Percentiles rank a stretch among this genome's conserved stretches.
Conservation (phyloP, 2,888 invertebrate species). For the Tromatobia lineatoria region DNA sequence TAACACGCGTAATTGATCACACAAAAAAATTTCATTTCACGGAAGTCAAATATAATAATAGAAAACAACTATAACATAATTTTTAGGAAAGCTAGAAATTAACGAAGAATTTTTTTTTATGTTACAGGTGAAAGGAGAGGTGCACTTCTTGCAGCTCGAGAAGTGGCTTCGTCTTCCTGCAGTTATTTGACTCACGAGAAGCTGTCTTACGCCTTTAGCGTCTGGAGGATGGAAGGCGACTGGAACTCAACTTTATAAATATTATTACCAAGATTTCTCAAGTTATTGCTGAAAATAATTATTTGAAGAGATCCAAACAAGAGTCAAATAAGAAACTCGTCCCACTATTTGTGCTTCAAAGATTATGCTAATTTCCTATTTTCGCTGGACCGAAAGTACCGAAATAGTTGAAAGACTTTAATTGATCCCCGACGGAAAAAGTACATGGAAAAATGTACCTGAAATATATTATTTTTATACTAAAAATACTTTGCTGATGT, state of each 20-base stretch:
- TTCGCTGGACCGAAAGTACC: conserved; percentile 80
- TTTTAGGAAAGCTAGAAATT: no score
- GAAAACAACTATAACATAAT: no score
- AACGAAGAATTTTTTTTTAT: no score
- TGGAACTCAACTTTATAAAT: conserved; percentile 87
- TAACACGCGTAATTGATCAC: no score
- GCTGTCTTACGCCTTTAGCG: conserved; percentile 97
- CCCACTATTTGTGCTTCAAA: no score
- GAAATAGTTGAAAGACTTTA: conserved; percentile 64
- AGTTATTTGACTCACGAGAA: conserved; percentile 95
- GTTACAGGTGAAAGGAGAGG: conserved; percentile 78
- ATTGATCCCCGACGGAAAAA: no score
- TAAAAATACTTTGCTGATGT: no score
- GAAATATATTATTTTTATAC: no score
- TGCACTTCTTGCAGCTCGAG: conserved; percentile 79
- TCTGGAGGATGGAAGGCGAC: conserved; percentile 99
- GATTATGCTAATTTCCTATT: conserved; percentile 72
- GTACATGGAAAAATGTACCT: no score
- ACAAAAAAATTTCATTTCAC: no score
- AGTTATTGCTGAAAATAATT: conserved; percentile 13
- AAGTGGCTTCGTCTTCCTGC: conserved; percentile 85
- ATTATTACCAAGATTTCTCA: conserved; percentile 22
- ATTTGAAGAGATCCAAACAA: conserved; percentile 17
- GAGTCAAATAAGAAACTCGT: background rate
- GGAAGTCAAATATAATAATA: no score